A percentile compares a stretch with the other conserved stretches of the same genome.
Conservation (phyloP, 2,888 invertebrate genomes). For the Timandra comae region DNA sequence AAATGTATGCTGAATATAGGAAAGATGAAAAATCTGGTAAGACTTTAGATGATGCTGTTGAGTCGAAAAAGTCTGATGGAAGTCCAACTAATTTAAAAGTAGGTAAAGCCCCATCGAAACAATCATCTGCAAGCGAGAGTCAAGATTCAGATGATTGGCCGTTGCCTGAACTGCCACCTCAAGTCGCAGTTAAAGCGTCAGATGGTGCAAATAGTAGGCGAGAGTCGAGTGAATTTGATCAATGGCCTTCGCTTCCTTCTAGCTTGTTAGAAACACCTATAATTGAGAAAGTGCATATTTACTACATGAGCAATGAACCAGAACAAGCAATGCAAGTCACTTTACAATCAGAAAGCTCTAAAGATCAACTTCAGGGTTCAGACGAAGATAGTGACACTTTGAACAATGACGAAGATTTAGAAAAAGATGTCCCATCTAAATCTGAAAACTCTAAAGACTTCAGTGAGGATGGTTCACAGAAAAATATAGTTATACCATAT, state of each 20-base stretch:
- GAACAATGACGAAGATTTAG: slow-evolving; percentile 79
- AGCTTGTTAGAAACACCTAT: slow-evolving; percentile 82
- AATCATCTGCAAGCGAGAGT: slow-evolving; percentile 77
- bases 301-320: slow-evolving; percentile 85
- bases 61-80: slow-evolving; percentile 41
- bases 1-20: slow-evolving; percentile 74
- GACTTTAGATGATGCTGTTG: slow-evolving; percentile 35
- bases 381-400: slow-evolving; percentile 82
- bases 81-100: slow-evolving; percentile 35
- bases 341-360: slow-evolving; percentile 81
- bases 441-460: slow-evolving; percentile 51
- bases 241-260: slow-evolving; percentile 89
- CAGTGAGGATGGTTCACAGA: slow-evolving; percentile 49
- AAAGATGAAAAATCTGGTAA: slow-evolving; percentile 56
- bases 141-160: slow-evolving; percentile 88
- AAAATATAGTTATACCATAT: slow-evolving; percentile 62
- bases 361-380: slow-evolving; percentile 79
- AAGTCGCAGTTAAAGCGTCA: slow-evolving; percentile 43
- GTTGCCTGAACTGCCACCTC: slow-evolving; percentile 82
- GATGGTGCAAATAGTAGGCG: slow-evolving; percentile 44
- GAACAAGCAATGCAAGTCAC: slow-evolving; percentile 87
- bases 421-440: slow-evolving; percentile 72
- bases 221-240: slow-evolving; percentile 82
- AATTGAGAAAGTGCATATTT: slow-evolving; percentile 87
- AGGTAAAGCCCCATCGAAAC: slow-evolving; percentile 54